Evolutionary conservation across 2,113 vertebrate genomes (phyloP).

Genomic region (Cichladusa arquata): DNA sequence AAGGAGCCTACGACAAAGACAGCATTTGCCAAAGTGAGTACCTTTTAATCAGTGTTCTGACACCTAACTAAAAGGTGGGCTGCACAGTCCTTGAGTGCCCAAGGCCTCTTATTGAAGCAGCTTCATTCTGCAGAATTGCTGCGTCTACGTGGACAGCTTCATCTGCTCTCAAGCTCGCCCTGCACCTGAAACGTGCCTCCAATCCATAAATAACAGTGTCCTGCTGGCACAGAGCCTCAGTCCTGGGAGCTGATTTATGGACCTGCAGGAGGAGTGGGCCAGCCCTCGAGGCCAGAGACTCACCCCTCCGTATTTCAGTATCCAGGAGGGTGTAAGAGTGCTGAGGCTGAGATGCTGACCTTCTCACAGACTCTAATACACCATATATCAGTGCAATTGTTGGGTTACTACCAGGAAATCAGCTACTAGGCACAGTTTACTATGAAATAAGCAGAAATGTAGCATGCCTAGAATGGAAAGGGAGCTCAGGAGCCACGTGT

Average conservation of each 20-base stretch:
- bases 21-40: neutral
- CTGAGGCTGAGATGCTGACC: neutral
- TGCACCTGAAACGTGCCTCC: neutral
- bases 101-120: neutral
- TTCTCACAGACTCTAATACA: neutral
- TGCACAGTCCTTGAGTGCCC: neutral
- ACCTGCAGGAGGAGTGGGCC: neutral
- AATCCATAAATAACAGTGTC: neutral
- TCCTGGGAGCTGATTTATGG: neutral
- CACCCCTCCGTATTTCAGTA: neutral
- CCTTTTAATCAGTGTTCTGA: neutral
- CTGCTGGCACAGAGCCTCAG: neutral
- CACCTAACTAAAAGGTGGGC: neutral
- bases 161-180: neutral
- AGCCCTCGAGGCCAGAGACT: accelerated
- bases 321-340: neutral
- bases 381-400: neutral
- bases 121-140: neutral
- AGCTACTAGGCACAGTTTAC: neutral
- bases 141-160: neutral
- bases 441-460: neutral
- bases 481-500: neutral
- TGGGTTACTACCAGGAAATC: neutral
- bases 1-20: neutral
- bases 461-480: neutral